Conservation (phyloP, 2,888 invertebrate genomes). For the Parnassius mnemosyne region DNA sequence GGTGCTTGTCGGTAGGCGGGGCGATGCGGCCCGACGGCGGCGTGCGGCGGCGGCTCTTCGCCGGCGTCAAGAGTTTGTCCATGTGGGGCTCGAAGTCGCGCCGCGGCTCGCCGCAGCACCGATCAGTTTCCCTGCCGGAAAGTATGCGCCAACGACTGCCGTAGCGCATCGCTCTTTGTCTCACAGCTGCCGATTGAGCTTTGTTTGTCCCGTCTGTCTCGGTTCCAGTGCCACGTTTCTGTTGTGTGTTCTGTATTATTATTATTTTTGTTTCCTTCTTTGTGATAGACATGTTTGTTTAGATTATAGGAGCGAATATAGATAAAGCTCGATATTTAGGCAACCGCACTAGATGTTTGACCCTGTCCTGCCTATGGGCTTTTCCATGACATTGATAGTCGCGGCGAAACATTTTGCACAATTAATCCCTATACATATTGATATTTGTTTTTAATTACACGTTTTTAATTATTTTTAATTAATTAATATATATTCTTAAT, state of each 20-base stretch:
- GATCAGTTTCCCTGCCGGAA: slow-evolving; percentile 93
- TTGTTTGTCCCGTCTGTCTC: slow-evolving; percentile 69
- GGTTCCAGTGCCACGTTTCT: slow-evolving; percentile 68
- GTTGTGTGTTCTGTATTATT: slow-evolving; percentile 69
- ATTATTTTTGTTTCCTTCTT: slow-evolving; percentile 53
- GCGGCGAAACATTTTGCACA: slow-evolving; percentile 38
- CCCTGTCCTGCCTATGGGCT: slow-evolving; percentile 58
- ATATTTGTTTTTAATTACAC: no score
- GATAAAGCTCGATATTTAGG: slow-evolving; percentile 59
- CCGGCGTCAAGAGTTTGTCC: slow-evolving; percentile 90
- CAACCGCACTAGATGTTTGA: slow-evolving; percentile 66
- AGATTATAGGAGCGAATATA: slow-evolving; percentile 61
- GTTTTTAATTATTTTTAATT: no score
- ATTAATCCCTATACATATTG: slow-evolving; percentile 26
- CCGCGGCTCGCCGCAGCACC: slow-evolving; percentile 86
- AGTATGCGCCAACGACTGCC: slow-evolving; percentile 82
- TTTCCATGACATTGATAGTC: slow-evolving; percentile 40
- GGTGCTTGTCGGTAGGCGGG: slow-evolving; percentile 73
- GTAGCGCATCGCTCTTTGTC: slow-evolving; percentile 68
- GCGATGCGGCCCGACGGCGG: slow-evolving; percentile 81
- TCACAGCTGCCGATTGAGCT: slow-evolving; percentile 65
- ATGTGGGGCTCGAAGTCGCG: slow-evolving; percentile 85
- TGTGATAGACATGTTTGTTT: slow-evolving; percentile 73
- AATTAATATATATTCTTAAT: no score
- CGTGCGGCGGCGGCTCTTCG: slow-evolving; percentile 88